Evolutionary conservation across 2,888 invertebrate species (phyloP), one percentile per base, ranked within the genome.

Genomic region (Agonopterix subpropinquella): DNA sequence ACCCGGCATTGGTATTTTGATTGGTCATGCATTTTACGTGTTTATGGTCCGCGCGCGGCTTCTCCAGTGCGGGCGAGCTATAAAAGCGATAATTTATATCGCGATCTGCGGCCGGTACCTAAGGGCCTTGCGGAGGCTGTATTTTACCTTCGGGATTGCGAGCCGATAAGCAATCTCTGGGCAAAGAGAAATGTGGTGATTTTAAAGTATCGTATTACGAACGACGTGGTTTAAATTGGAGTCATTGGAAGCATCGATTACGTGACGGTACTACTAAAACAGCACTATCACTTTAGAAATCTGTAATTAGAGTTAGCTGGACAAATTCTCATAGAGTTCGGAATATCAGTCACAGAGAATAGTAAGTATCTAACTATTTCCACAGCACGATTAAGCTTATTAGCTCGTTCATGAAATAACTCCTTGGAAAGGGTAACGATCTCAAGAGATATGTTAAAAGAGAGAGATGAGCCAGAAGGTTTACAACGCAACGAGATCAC

Each of bases 11-110:
- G 87, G 87, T 88, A 88, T 88, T 88, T 88, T 88, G 87, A 88
- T 88, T 88, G 87, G 87, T 87, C 87, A 88, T 88, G 87, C 87
- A 87, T 87, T 87, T 87, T 83, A 85, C 85, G 83, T 83, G 85
- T 87, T 85, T 86, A 87, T 77, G 77, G 80, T 61, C 70, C 61
- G 66, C 67, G 65, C 67, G 70, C 62, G 69, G 73, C 70, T 71
- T 73, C 75, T 75, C 71, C 72, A 67, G 73, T 76, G 80, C 75
- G 77, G 76, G 66, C 70, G 68, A 65, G 77, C 77, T 68, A 76
- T 85, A 82, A 85, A 83, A 71, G 77, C 61, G 64, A 73, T 84
- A 81, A 83, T 85, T 86, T 87, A 86, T 77, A 70, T 64, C 68
- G 58, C 60, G 59, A 56, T 59, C 55, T 63, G 58, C 57, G 55